Percentiles rank a stretch among this genome's conserved stretches.
Evolutionary conservation across 2,113 vertebrate genomes (phyloP).

Genomic region (Tachycineta bicolor): DNA sequence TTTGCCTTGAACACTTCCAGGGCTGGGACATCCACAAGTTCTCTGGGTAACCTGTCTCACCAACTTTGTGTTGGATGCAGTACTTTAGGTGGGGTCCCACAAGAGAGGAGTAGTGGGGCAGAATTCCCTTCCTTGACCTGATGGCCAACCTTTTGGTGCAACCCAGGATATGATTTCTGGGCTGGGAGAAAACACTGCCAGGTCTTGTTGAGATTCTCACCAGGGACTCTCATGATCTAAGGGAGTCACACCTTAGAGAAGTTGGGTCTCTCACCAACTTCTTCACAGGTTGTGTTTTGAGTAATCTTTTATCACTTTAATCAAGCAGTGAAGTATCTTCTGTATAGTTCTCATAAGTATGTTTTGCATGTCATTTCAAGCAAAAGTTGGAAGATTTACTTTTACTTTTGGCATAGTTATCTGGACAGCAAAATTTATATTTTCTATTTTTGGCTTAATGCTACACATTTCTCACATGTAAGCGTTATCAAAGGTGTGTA

Average conservation of each 20-base stretch:
- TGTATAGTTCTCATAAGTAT: neutral
- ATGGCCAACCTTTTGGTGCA: neutral
- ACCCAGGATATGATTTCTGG: neutral
- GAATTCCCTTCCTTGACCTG: neutral
- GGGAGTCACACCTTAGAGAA: neutral
- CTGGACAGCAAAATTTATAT: neutral
- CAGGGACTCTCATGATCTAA: neutral
- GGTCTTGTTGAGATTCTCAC: neutral
- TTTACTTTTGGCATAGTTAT: slow-evolving; percentile 12
- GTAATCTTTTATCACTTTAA: neutral
- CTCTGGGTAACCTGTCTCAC: neutral
- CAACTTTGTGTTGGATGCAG: neutral
- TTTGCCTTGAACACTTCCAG: neutral
- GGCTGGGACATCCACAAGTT: neutral
- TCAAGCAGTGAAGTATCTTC: neutral
- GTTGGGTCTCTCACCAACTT: neutral
- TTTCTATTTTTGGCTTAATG: neutral
- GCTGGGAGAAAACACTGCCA: neutral
- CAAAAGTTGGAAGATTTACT: neutral
- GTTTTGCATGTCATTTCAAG: neutral
- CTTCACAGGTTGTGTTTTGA: neutral
- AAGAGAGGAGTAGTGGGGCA: neutral
- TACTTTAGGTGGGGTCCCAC: neutral
- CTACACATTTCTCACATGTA: neutral
- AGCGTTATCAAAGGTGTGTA: neutral